A percentile compares a stretch with the other conserved stretches of the same genome.
Conservation (phyloP, 2,113 vertebrate species). For the Ramphastos sulfuratus region DNA sequence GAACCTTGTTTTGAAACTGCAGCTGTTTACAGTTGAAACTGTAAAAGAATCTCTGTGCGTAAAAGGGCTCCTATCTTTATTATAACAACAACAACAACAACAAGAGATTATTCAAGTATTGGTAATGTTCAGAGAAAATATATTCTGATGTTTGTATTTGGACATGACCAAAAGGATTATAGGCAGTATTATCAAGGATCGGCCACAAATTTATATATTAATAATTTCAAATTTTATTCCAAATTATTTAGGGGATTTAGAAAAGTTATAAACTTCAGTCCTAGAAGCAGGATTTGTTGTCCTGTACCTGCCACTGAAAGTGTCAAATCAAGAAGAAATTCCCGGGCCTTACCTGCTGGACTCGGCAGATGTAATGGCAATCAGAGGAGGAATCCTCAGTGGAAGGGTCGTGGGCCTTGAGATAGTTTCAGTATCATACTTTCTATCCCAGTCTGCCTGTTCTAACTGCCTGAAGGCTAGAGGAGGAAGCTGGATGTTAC, state of each 20-base stretch:
- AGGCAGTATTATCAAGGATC: neutral
- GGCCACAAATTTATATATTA: neutral
- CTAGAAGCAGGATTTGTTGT: neutral
- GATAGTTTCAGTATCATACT: constrained; percentile 76
- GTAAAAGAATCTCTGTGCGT: too few relatives aligned
- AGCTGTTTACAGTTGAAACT: too few relatives aligned
- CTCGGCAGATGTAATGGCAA: constrained; percentile 93
- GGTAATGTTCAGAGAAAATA: neutral
- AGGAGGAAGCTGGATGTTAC: constrained; percentile 89
- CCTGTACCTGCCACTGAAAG: neutral
- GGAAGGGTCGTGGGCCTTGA: constrained; percentile 87
- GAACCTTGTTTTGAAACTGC: neutral
- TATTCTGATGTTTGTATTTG: neutral
- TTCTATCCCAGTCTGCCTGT: constrained; percentile 87
- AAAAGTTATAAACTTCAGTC: neutral
- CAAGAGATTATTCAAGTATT: neutral
- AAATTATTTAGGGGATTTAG: neutral
- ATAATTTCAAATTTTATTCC: neutral
- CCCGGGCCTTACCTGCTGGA: constrained; percentile 82
- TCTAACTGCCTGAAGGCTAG: constrained; percentile 92
- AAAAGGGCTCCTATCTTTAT: neutral
- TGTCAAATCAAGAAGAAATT: neutral
- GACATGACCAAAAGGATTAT: neutral
- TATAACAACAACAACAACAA: neutral
- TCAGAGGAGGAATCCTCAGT: constrained; percentile 88